phyloP scores from a whole-genome alignment of 2,113 vertebrate genomes.

The Pipra filicauda region DNA sequence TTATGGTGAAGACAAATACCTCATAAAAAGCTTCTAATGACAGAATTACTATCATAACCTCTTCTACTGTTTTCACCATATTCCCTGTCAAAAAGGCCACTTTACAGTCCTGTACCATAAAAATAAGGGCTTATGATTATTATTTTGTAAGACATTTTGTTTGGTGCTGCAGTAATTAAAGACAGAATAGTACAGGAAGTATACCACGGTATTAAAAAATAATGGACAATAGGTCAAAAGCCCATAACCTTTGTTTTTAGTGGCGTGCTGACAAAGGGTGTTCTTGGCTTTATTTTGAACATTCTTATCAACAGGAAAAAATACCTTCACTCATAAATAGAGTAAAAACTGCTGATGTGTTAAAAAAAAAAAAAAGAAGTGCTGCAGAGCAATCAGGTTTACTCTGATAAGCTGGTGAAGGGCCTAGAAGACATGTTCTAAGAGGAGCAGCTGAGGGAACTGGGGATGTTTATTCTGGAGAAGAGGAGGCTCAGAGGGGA shows the following conservation, averaged over 20 bases:
- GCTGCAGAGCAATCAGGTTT: background rate
- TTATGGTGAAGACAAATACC: background rate
- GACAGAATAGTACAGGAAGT: background rate
- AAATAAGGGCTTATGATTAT: background rate
- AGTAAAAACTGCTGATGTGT: background rate
- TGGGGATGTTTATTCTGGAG: background rate
- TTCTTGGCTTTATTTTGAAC: background rate
- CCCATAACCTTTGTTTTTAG: background rate
- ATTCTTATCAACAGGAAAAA: background rate
- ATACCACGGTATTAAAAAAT: background rate
- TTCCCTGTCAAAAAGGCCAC: background rate
- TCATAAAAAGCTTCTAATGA: conserved; percentile 1
- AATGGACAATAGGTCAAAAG: background rate
- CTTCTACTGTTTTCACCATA: background rate
- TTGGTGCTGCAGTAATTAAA: background rate
- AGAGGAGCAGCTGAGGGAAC: background rate
- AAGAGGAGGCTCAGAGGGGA: background rate
- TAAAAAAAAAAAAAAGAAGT: background rate
- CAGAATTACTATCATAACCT: background rate
- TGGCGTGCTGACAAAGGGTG: background rate
- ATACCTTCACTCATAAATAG: background rate
- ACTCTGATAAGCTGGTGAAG: background rate
- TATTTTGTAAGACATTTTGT: background rate
- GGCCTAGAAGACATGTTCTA: background rate
- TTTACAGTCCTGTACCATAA: background rate